A percentile compares a stretch with the other conserved stretches of the same genome.
phyloP scores from a whole-genome alignment of 2,797 vertebrate species.

The Pangasius sanitwongsei region DNA sequence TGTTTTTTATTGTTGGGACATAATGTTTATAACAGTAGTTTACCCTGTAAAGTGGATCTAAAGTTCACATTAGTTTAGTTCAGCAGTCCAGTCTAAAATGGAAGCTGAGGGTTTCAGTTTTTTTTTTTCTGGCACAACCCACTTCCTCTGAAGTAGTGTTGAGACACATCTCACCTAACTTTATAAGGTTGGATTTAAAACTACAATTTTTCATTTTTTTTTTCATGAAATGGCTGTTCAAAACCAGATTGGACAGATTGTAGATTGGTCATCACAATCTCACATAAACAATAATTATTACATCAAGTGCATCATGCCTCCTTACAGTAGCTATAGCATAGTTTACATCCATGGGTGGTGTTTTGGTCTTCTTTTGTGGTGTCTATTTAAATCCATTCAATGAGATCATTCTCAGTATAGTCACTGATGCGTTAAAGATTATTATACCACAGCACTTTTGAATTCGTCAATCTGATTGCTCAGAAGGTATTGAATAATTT shows the following conservation, averaged over 20 bases:
- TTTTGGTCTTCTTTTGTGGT: not conserved
- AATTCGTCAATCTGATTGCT: not conserved
- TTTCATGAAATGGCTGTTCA: not conserved
- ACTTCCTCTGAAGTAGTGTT: conserved; percentile 1
- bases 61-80: not conserved
- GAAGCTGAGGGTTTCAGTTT: not conserved
- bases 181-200: not conserved
- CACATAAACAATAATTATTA: not conserved
- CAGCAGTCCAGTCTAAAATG: not conserved
- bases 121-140: not conserved
- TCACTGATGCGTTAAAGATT: not conserved
- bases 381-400: not conserved
- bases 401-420: not conserved
- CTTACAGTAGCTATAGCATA: too few relatives aligned
- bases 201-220: not conserved
- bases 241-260: not conserved
- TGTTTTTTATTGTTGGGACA: not conserved
- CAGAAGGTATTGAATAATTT: not conserved
- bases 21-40: not conserved
- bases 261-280: too few relatives aligned
- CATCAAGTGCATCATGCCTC: not conserved
- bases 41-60: not conserved
- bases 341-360: not conserved
- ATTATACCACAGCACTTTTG: not conserved
- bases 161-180: not conserved